Percentiles rank a stretch among this genome's conserved stretches.
These are phyloP conservation scores for Myathropa florea DNA, from an alignment of 2,888 invertebrate genomes.

Conservation along the genomic window DNA sequence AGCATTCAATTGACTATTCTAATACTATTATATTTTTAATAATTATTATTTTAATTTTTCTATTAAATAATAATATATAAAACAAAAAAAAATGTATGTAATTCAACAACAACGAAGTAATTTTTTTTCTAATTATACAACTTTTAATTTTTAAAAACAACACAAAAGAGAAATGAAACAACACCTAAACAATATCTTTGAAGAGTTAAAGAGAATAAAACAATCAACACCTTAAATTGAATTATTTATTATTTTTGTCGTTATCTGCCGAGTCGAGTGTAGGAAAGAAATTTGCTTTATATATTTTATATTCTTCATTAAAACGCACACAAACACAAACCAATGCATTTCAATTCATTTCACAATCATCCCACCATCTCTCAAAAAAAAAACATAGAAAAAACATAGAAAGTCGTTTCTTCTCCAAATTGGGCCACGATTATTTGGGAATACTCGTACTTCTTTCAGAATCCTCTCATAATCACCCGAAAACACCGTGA, in stretches of 20 bases:
- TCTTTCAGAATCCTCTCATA: conserved; percentile 4
- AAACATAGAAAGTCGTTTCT: not conserved
- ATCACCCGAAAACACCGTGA: not conserved
- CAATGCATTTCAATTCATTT: conserved; percentile 54
- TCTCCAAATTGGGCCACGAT: conserved; percentile 47
- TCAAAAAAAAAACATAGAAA: not conserved
- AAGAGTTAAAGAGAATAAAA: conserved; percentile 70
- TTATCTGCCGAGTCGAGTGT: not conserved
- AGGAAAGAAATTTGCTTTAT: conserved; percentile 62
- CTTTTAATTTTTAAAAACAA: conserved; percentile 63
- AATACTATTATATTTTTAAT: conserved; percentile 74
- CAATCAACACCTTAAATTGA: conserved; percentile 67
- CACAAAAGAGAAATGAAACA: conserved; percentile 66
- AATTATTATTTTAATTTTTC: conserved; percentile 73
- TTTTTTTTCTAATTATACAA: conserved; percentile 66
- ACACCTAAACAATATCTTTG: conserved; percentile 73
- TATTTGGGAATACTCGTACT: conserved; percentile 8
- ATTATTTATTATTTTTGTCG: too few species aligned
- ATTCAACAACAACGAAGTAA: conserved; percentile 65
- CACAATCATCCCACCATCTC: conserved; percentile 3
- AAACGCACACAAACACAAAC: conserved; percentile 45
- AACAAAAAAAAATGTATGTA: conserved; percentile 60
- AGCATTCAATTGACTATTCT: conserved; percentile 76
- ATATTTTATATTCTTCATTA: conserved; percentile 44
- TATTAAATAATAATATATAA: conserved; percentile 70